Conservation (phyloP, 2,113 vertebrate species). For the Nothobranchius furzeri region DNA sequence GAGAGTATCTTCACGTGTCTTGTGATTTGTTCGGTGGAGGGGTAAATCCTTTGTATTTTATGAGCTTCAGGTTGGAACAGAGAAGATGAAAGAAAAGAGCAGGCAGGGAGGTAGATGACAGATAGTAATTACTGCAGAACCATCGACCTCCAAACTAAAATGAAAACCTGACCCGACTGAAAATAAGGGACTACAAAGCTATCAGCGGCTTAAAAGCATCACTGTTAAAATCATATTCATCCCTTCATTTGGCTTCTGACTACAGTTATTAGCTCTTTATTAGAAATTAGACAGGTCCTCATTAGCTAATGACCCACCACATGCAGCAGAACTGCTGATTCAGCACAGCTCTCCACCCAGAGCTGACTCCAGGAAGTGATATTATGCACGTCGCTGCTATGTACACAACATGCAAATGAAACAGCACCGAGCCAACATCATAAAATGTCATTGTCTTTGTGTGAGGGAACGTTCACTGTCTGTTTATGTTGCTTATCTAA, state of each 20-base stretch:
- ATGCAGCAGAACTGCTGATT: conserved; percentile 41
- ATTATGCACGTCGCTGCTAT: neutral
- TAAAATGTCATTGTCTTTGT: conserved; percentile 34
- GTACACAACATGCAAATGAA: conserved; percentile 14
- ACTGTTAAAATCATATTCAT: conserved; percentile 28
- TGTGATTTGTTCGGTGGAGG: conserved; percentile 7
- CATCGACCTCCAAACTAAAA: neutral
- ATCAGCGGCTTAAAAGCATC: conserved; percentile 18
- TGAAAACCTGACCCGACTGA: neutral
- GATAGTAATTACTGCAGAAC: conserved; percentile 2
- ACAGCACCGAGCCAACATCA: conserved; percentile 12
- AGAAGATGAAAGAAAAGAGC: conserved; percentile 1
- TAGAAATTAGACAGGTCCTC: conserved; percentile 48
- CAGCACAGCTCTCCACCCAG: conserved; percentile 40
- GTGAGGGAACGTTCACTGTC: conserved; percentile 39
- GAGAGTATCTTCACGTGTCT: neutral
- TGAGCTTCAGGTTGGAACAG: neutral
- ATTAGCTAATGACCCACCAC: conserved; percentile 59
- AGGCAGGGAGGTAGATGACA: neutral
- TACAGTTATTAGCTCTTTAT: conserved; percentile 56
- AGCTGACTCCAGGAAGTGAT: conserved; percentile 10
- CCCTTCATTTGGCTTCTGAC: conserved; percentile 32
- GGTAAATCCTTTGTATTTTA: conserved; percentile 1
- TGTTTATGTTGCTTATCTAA: conserved; percentile 60
- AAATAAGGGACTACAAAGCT: conserved; percentile 6